Conservation (phyloP, 2,888 invertebrate species). For the Mythimna impura region DNA sequence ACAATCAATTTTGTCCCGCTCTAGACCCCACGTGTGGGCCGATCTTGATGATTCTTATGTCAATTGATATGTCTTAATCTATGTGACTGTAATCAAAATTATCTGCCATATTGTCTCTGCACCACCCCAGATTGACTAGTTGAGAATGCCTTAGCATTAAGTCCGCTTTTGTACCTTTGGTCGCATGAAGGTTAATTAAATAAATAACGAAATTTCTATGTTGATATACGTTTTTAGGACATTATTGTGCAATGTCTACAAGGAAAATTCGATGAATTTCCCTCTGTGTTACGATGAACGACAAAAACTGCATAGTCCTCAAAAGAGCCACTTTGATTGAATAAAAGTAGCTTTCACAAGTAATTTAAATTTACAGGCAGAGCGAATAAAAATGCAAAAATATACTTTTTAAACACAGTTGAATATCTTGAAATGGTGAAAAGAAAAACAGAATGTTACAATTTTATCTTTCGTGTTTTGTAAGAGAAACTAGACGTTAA, state of each 20-base stretch:
- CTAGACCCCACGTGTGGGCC: too few species aligned
- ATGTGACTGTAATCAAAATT: too few species aligned
- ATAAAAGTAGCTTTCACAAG: conserved; percentile 33
- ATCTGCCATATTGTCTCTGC: too few species aligned
- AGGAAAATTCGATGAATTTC: not conserved
- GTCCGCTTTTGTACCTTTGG: too few species aligned
- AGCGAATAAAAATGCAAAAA: conserved; percentile 40
- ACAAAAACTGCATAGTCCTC: conserved; percentile 26
- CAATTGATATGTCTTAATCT: not conserved
- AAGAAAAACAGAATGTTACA: conserved; percentile 34
- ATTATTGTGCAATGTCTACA: not conserved
- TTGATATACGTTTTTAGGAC: not conserved
- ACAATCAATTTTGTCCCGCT: too few species aligned
- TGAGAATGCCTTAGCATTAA: too few species aligned
- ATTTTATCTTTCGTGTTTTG: conserved; percentile 22
- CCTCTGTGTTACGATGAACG: not conserved
- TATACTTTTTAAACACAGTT: conserved; percentile 34
- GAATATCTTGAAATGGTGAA: conserved; percentile 30
- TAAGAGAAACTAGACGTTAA: conserved; percentile 3
- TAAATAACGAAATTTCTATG: not conserved
- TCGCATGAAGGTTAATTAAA: too few species aligned
- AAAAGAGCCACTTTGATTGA: conserved; percentile 38
- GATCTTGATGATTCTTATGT: not conserved
- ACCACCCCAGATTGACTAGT: too few species aligned
- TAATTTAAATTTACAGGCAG: conserved; percentile 43